phyloP scores from a whole-genome alignment of 2,888 invertebrate species.

The Autographa gamma region DNA sequence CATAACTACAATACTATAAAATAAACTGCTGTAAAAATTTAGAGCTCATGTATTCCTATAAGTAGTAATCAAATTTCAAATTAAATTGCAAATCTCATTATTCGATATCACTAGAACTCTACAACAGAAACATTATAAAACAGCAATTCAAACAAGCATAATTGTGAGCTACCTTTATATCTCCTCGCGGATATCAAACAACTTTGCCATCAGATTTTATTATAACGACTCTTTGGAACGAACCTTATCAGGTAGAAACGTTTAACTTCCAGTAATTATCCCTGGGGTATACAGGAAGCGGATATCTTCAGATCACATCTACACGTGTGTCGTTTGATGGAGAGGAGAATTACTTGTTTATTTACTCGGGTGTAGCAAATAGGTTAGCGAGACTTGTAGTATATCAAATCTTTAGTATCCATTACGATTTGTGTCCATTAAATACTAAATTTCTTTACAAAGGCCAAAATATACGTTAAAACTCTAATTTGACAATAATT shows the following conservation, averaged over 20 bases:
- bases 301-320: background rate
- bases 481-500: constrained; percentile 23
- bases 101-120: background rate
- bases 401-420: too few relatives aligned
- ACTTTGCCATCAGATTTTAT: constrained; percentile 43
- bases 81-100: too few relatives aligned
- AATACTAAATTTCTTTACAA: too few relatives aligned
- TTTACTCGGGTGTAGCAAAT: background rate
- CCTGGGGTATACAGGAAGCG: constrained; percentile 1
- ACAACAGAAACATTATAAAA: background rate
- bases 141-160: background rate
- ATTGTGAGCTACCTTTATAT: constrained; percentile 11
- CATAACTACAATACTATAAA: too few relatives aligned
- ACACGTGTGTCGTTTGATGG: background rate
- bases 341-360: background rate
- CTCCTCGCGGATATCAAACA: constrained; percentile 13
- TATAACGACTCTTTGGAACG: constrained; percentile 38
- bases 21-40: too few relatives aligned
- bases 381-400: too few relatives aligned
- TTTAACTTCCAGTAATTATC: constrained; percentile 35
- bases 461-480: too few relatives aligned
- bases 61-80: too few relatives aligned
- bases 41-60: too few relatives aligned
- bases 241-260: constrained; percentile 40
- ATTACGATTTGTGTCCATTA: too few relatives aligned